A percentile compares a stretch with the other conserved stretches of the same genome.
Evolutionary conservation across 2,888 invertebrate genomes (phyloP).

Genomic region (Drosophila merina): DNA sequence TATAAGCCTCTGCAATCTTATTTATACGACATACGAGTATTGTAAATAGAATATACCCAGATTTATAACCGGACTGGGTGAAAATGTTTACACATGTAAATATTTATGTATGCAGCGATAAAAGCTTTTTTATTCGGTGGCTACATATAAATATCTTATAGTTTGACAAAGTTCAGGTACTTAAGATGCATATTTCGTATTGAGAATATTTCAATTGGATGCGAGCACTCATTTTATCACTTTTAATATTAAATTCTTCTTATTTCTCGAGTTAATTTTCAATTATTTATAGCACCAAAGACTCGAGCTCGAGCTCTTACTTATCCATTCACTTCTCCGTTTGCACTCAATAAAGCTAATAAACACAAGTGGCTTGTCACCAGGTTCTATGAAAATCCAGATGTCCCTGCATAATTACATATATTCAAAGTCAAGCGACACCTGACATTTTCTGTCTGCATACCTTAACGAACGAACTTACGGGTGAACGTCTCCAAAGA

Average conservation of each 20-base stretch:
- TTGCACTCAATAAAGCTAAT: slow-evolving; percentile 26
- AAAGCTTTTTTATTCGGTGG: slow-evolving; percentile 16
- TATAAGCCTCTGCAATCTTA: neutral
- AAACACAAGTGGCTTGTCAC: slow-evolving; percentile 11
- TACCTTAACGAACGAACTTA: slow-evolving; percentile 14
- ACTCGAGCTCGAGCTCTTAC: neutral
- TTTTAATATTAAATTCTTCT: neutral
- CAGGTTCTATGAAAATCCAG: slow-evolving; percentile 9
- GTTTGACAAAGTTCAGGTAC: neutral
- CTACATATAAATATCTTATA: slow-evolving; percentile 12
- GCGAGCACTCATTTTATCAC: neutral
- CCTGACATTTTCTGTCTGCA: slow-evolving; percentile 22
- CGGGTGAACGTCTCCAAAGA: slow-evolving; percentile 6
- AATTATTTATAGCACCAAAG: neutral
- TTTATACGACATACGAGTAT: neutral
- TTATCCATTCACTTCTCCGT: slow-evolving; percentile 13
- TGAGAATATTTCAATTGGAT: neutral
- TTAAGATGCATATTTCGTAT: neutral
- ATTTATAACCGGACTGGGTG: neutral
- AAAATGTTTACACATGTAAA: slow-evolving; percentile 18
- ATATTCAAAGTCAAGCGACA: slow-evolving; percentile 22
- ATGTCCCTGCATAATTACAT: slow-evolving; percentile 26
- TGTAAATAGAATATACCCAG: neutral
- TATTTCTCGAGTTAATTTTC: neutral
- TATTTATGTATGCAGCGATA: slow-evolving; percentile 30